Conservation (phyloP, 2,888 invertebrate species). For the Caenorhabditis becei region DNA sequence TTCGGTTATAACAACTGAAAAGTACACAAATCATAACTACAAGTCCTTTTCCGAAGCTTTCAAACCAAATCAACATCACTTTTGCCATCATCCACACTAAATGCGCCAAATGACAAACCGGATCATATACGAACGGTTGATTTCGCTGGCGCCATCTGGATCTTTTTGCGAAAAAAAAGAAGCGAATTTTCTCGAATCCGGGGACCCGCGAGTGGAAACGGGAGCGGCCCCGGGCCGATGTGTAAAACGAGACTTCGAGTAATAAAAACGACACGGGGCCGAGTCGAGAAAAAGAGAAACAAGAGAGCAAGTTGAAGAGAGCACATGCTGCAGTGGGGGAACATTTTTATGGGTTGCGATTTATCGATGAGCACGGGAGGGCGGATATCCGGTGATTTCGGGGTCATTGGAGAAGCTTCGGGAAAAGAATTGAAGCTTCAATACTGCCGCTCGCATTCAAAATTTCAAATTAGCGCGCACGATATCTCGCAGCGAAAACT, state of each 20-base stretch:
- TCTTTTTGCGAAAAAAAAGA: conserved; percentile 18
- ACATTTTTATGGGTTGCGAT: conserved; percentile 51
- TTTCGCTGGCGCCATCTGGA: conserved; percentile 7
- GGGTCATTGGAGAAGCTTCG: not conserved
- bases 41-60: too few species aligned
- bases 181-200: conserved; percentile 4
- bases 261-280: conserved; percentile 39
- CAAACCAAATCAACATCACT: conserved; percentile 45
- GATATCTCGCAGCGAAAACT: too few species aligned
- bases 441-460: too few species aligned
- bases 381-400: not conserved
- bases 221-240: conserved; percentile 6
- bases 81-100: not conserved
- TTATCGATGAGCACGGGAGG: conserved; percentile 43
- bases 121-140: conserved; percentile 30
- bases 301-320: conserved; percentile 5
- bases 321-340: conserved; percentile 31
- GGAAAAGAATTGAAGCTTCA: conserved; percentile 10
- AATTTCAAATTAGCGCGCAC: too few species aligned
- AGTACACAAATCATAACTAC: too few species aligned
- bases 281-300: not conserved
- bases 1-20: too few species aligned
- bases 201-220: conserved; percentile 9
- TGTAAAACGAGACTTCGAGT: conserved; percentile 57
- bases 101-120: conserved; percentile 15